A percentile compares a stretch with the other conserved stretches of the same genome.
These are phyloP conservation scores for Ctenicera cuprea DNA, from an alignment of 2,888 invertebrate genomes.

Conservation along the genomic window DNA sequence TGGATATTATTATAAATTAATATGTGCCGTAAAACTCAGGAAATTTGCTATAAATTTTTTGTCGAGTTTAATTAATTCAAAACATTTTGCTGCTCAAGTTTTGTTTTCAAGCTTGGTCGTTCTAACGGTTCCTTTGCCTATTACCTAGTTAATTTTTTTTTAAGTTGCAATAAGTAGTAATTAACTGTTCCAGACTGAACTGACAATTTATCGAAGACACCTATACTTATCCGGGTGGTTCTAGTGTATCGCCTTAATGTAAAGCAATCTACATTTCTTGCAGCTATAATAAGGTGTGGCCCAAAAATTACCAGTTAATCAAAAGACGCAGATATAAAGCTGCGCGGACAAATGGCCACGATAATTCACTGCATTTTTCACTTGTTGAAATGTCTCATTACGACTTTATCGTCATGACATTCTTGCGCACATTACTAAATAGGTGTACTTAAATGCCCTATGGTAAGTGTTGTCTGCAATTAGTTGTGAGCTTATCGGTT, in stretches of 20 bases:
- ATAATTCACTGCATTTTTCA: slow-evolving; percentile 1
- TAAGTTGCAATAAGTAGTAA: not conserved
- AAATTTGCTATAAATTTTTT: too few species aligned
- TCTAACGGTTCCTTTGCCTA: too few species aligned
- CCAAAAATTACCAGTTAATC: slow-evolving; percentile 5
- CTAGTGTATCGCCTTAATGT: not conserved
- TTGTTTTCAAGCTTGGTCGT: too few species aligned
- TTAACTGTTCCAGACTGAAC: slow-evolving; percentile 11
- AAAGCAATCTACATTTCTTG: slow-evolving; percentile 12
- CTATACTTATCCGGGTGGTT: slow-evolving; percentile 3
- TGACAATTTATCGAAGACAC: slow-evolving; percentile 2
- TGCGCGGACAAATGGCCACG: slow-evolving; percentile 1
- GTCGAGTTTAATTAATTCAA: too few species aligned
- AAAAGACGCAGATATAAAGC: not conserved
- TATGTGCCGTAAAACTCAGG: too few species aligned
- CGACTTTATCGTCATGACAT: slow-evolving; percentile 17
- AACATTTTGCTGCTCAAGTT: too few species aligned
- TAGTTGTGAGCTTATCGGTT: slow-evolving; percentile 22
- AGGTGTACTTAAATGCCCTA: slow-evolving; percentile 18
- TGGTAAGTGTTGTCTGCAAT: slow-evolving; percentile 32
- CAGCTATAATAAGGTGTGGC: slow-evolving; percentile 11
- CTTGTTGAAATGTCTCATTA: slow-evolving; percentile 28
- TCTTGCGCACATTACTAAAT: slow-evolving; percentile 18
- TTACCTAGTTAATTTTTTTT: too few species aligned
- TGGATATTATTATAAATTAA: too few species aligned